Percentiles rank a stretch among this genome's conserved stretches.
Conservation (phyloP, 1,140 invertebrate species). For the Cotesia chilonis region DNA sequence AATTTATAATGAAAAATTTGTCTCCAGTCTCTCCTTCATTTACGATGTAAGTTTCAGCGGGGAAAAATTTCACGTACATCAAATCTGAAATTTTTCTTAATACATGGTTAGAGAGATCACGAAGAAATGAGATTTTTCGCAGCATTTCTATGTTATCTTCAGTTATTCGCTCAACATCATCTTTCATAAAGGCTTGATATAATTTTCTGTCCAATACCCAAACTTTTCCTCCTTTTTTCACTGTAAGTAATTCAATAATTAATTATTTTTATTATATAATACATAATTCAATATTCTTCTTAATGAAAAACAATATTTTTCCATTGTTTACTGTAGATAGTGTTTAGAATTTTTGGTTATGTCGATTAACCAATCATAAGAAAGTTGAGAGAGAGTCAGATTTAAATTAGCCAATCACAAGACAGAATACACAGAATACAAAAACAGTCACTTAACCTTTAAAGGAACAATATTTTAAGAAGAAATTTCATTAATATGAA, state of each 20-base stretch:
- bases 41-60: conserved; percentile 83
- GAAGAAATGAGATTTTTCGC: conserved; percentile 83
- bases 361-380: no score
- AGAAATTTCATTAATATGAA: no score
- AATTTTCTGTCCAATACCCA: conserved; percentile 88
- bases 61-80: conserved; percentile 87
- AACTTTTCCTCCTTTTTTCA: conserved; percentile 81
- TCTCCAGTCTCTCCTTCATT: conserved; percentile 85
- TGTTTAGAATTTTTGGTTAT: no score
- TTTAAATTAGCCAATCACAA: no score
- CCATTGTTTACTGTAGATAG: no score
- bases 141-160: conserved; percentile 87
- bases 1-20: conserved; percentile 89
- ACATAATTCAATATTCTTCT: no score
- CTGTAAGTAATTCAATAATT: conserved; percentile 60
- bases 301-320: no score
- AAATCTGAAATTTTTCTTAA: conserved; percentile 90
- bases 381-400: no score
- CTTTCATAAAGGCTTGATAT: conserved; percentile 90
- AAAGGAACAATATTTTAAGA: no score
- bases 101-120: conserved; percentile 73
- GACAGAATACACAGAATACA: no score
- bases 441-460: no score
- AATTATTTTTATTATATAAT: no score
- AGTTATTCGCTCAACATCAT: conserved; percentile 79